Base-by-base conservation (phyloP, 2,113 vertebrate species). In the Pandion haliaetus region DNA sequence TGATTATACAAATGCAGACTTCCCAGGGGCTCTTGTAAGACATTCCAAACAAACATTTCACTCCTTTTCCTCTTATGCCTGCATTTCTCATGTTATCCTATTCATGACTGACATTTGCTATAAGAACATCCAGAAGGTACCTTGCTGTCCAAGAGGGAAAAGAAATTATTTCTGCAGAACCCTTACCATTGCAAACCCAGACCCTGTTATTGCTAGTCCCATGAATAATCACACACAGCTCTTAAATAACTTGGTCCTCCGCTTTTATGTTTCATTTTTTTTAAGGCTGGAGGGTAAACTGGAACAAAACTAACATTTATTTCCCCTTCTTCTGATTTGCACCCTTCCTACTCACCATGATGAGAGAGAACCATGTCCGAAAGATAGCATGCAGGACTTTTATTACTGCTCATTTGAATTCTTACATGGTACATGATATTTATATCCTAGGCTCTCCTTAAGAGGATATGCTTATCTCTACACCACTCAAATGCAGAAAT, bases 1-100 rank as follows among this genome's bases (percentile, higher is more conserved):
- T 95, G 77, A 65, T 95, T 95, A 92, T 69, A 69, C 59, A 95
- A 94, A 93, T 57, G 20, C 72, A 90, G 38, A 93, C 84, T 92
- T 95, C n/a, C 23, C 34, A 76, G 25, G 23, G 65, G 57, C 15
- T 91, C 57, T 76, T 34, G 1, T 34, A 61, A 82, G 57, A 82
- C 24, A 69, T 65, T 89, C 61, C 70, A 89, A 87, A 79, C 29
- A 93, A 95, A 84, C 44, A 82, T 49, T 87, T 84, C n/a, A 57
- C 54, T 90, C 44, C 14, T 95, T 92, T 84, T 83, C 61, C 57
- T 82, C 61, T 69, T 76, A 54, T 0, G 12, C 19, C 21, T 59
- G 4, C 19, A 13, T 76, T 92, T 76, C 36, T 76, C 15, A 19
- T 49, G 25, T 10, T 70, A 28, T 24, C 59, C 25, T 70, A 21